Evolutionary conservation across 1,140 invertebrate genomes (phyloP), one percentile per base, ranked within the genome.

Genomic region (Apocrypta bakeri): DNA sequence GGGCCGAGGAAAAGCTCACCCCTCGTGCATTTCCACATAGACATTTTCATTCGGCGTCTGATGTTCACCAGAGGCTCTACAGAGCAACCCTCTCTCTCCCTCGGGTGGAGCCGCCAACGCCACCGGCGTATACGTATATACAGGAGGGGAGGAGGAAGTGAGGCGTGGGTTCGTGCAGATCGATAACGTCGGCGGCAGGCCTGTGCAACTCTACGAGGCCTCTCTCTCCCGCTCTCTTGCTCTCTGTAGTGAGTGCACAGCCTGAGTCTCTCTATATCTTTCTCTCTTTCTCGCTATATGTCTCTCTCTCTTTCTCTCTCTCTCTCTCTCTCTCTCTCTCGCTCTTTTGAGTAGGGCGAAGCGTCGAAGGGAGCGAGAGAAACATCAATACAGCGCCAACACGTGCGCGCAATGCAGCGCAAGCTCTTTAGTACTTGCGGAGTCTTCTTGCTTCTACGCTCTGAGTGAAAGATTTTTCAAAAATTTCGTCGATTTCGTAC

Each of bases 151-250:
- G 31, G 76, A 79, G 84, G 82, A 84, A 88, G 79, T 85, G 85
- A 88, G 86, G 84, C 86, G 87, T 88, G 84, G 87, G 85, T 84
- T 88, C 66, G 31, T 42, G 56, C 71, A 86, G 88, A 90, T 90
- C 88, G 89, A 90, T 89, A 90, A 11, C 79, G 48, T 21, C 48
- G 48, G 21, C 72, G 85, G 85, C 79, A 81, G 82, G 86, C 85
- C 85, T 86, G 84, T 90, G 85, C 85, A 88, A 74, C 48, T 48
- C 24, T 61, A 25, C 29, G 31, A 66, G 29, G 48, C 79, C 37
- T 73, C 56, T 27, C 48, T 27, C 24, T 9, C 3, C 9, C n/a
- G n/a, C n/a, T n/a, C n/a, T n/a, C n/a, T n/a, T n/a, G n/a, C 21
- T 64, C 1, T 64, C 7, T 64, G 3, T 42, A 48, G 42, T 56